Conservation (phyloP, 2,888 invertebrate genomes). For the Temnothorax rugatulus region DNA sequence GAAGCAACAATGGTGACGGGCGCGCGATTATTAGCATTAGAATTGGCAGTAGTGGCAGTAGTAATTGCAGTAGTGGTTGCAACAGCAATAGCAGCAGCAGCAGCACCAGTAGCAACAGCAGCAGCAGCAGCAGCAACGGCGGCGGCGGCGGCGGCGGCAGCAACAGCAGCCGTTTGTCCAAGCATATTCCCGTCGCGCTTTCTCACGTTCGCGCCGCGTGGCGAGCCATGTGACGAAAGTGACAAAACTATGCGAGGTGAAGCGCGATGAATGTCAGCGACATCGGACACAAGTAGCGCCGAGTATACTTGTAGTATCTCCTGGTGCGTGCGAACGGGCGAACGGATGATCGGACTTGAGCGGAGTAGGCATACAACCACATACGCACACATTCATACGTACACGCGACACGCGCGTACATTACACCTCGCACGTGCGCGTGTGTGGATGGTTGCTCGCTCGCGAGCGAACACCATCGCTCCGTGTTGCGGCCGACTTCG, state of each 20-base stretch:
- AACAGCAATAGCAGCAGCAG: too few species aligned
- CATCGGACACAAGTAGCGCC: neutral
- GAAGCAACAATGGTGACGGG: constrained; percentile 71
- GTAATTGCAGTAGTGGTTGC: neutral
- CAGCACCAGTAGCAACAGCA: too few species aligned
- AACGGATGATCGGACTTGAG: neutral
- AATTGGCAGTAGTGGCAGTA: neutral
- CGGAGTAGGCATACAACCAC: neutral
- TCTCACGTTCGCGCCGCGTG: constrained; percentile 74
- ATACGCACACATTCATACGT: neutral
- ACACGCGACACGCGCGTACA: neutral
- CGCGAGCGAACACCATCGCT: neutral
- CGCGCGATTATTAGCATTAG: constrained; percentile 63
- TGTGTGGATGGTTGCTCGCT: neutral
- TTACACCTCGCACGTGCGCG: neutral
- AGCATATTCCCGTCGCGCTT: constrained; percentile 80
- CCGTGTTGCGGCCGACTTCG: neutral
- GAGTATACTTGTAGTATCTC: too few species aligned
- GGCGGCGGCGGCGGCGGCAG: neutral
- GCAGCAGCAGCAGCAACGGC: too few species aligned
- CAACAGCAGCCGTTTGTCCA: constrained; percentile 59
- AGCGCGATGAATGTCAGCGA: constrained; percentile 18
- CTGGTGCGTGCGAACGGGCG: constrained; percentile 62
- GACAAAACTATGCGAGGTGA: constrained; percentile 60
- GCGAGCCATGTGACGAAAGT: constrained; percentile 65